Evolutionary conservation across 1,140 invertebrate genomes (phyloP), one percentile per base, ranked within the genome.

Genomic region (Trichonephila clavipes): DNA sequence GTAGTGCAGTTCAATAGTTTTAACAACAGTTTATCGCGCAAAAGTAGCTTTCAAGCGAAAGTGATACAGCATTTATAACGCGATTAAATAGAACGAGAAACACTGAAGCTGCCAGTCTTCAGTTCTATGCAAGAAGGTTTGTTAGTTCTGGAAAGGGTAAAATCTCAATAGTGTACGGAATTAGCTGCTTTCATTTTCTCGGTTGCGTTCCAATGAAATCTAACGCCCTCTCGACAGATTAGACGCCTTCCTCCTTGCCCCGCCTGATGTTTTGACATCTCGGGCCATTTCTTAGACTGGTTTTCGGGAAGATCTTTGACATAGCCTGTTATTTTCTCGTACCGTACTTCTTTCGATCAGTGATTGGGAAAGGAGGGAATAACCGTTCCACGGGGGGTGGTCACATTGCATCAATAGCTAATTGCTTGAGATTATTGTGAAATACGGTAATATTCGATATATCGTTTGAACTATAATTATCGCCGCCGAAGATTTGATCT

Each of bases 91-190:
- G 88, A 90, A 90, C 59, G 72, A 72, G 88, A 90, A 90, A 90
- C 81, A 69, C 51, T 88, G 34, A 44, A 19, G 64, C 19, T 44
- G 16, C 59, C 51, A 21, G 62, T 61, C 44, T 34, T 51, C 19
- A 61, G 40, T 77, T 28, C 59, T 66, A 62, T 77, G 34, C 21
- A 58, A 77, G 28, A 91, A 83, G 44, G 64, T 83, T 83, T 91
- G 83, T 44, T 16, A 64, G 66, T 24, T 83, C 51, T 83, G 58
- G 51, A 82, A 77, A n/a, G 28, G 19, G 81, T 44, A 92, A 92
- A 92, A 72, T 34, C 90, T 83, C 34, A 91, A 91, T n/a, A 83
- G 77, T 92, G 72, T 92, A 86, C 82, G 90, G 86, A 92, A 92
- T 92, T 92, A 82, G 86, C 69, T 62, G n/a, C 40, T 40, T 86